Evolutionary conservation across 2,888 invertebrate genomes (phyloP).

Genomic region (Eutolmus rufibarbis): DNA sequence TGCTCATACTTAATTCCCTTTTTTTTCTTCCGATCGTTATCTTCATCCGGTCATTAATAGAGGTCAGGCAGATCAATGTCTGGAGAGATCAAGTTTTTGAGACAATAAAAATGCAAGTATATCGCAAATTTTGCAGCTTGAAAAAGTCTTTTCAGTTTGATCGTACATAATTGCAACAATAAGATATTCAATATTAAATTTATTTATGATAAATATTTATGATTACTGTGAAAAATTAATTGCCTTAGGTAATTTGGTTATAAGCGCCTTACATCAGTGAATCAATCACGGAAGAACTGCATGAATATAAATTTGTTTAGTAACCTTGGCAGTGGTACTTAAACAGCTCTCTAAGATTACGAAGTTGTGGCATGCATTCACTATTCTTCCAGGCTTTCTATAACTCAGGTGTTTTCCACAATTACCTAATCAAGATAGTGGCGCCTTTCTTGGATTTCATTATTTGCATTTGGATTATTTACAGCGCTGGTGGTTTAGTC

Average conservation of each 20-base stretch:
- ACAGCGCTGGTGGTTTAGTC: constrained; percentile 87
- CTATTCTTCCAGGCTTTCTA: neutral
- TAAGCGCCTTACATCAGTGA: neutral
- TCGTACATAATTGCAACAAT: neutral
- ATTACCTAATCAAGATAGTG: neutral
- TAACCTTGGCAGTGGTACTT: neutral
- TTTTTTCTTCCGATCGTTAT: neutral
- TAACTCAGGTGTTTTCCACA: neutral
- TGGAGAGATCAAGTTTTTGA: neutral
- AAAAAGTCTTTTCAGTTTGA: neutral
- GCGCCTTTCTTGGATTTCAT: neutral
- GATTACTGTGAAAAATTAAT: neutral
- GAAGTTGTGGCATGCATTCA: neutral
- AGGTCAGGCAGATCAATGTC: neutral
- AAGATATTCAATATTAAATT: too few species aligned
- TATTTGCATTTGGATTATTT: constrained; percentile 46
- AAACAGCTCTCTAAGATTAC: neutral
- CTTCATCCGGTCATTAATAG: constrained; percentile 4
- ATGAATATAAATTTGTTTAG: neutral
- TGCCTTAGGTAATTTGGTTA: neutral
- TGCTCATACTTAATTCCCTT: neutral
- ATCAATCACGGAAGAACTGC: neutral
- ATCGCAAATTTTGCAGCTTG: neutral
- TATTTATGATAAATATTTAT: neutral
- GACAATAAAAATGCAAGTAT: neutral